Evolutionary conservation across 92 coral and sea anemone genomes (phyloP).

Genomic region (Palythoa caribaeorum): DNA sequence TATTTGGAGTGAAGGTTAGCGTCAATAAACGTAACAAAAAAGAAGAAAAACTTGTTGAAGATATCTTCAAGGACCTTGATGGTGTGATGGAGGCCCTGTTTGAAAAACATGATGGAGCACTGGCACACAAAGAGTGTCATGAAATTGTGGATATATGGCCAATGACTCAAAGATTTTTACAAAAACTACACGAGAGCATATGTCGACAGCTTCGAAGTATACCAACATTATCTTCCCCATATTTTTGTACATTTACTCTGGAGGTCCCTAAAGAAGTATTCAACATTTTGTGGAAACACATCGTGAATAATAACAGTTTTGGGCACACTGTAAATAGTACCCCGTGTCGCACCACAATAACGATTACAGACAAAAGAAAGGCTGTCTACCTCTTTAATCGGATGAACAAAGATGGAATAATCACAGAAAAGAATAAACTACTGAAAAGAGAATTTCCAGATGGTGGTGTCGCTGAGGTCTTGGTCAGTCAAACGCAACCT

Average conservation of each 20-base stretch:
- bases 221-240: neutral
- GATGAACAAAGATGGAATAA: slow-evolving; percentile 9
- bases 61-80: slow-evolving; percentile 41
- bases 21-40: slow-evolving; percentile 1
- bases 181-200: slow-evolving; percentile 30
- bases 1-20: neutral
- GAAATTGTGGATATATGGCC: slow-evolving; percentile 45
- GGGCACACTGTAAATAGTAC: slow-evolving; percentile 22
- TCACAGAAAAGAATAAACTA: slow-evolving; percentile 4
- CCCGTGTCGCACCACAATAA: neutral
- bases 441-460: slow-evolving; percentile 8
- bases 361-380: slow-evolving; percentile 22
- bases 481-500: neutral
- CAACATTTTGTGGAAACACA: slow-evolving; percentile 4
- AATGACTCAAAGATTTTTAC: slow-evolving; percentile 33
- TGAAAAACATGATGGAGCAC: slow-evolving; percentile 23
- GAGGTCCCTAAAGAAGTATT: slow-evolving; percentile 40
- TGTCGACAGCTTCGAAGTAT: slow-evolving; percentile 43
- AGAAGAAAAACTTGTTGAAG: slow-evolving; percentile 23
- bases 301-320: slow-evolving; percentile 29
- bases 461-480: neutral
- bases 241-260: neutral
- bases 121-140: slow-evolving; percentile 40
- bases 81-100: slow-evolving; percentile 32
- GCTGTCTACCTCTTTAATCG: slow-evolving; percentile 27